Evolutionary conservation across 2,113 vertebrate species (phyloP), one percentile per base, ranked within the genome.

Genomic region (Junco hyemalis): DNA sequence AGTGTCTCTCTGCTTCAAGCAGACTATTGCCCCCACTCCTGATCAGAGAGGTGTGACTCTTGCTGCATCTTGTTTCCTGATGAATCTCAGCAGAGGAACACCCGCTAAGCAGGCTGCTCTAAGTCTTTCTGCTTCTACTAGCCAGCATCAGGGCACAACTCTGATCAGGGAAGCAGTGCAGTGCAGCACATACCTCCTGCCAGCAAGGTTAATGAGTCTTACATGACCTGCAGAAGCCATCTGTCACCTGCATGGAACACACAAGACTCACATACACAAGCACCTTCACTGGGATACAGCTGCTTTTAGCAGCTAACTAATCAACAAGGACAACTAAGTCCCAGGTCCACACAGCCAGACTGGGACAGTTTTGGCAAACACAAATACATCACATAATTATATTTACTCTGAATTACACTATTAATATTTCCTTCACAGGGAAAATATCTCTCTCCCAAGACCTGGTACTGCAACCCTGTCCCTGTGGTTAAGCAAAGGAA

Each of bases 241-340:
- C n/a, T 50, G 18, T 22, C 68, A 82, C 56, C 60, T 26, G 31
- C 45, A 47, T 13, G 13, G 2, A 0, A 35, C n/a, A 44, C 18
- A 65, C 15, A 77, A 77, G 31, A 23, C n/a, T 71, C 56, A 50
- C 10, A 36, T 2, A 23, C 12, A 57, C 14, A 57, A 69, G 42
- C 18, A 48, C 23, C 33, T 78, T 14, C 33, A 54, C n/a, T 57
- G 38, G 22, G 48, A 68, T 63, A 54, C 0, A 0, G 4, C 28
- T 36, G 40, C 60, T 38, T 28, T 25, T 25, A 42, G 42, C 56
- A 66, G 36, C 3, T 61, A 28, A 36, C n/a, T 71, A 50, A 61
- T 11, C 9, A 54, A 40, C 20, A 10, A 65, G 53, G 38, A 33
- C 57, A 48, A 8, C 31, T 8, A 53, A 53, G 35, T 36, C 26